Evolutionary conservation across 23 tunicate species (phyloP), one percentile per base, ranked within the genome.

Genomic region (Clavelina lepadiformis): DNA sequence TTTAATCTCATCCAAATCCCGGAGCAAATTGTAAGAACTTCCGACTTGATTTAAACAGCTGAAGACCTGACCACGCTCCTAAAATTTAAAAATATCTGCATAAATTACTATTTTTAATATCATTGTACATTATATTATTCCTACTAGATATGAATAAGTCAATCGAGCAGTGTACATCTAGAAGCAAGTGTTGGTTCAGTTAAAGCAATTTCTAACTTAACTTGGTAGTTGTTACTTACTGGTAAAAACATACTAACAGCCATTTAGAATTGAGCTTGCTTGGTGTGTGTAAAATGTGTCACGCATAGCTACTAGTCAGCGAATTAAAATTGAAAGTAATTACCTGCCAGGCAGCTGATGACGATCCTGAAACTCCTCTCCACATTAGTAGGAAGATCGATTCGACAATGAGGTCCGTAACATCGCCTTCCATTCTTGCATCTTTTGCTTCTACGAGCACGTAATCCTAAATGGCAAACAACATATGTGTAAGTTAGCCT

Each of bases 321-420:
- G 49, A 41, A 8, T 41, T 15, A 41, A 41, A 41, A 41, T 8
- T 8, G 49, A 41, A 41, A 41, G 13, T 41, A 41, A 11, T 41
- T 41, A 78, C 95, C 78, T 67, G 80, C 96, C 96, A 88, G 1
- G 82, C 21, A 15, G 56, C 65, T 20, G 29, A 32, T 2, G 68
- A 5, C 4, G 87, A 65, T 29, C 96, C 96, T 3, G 60, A 41
- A n/a, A 88, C 71, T 45, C 96, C 96, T 62, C 96, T 74, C 96
- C 96, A 88, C 73, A 80, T 80, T 38, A 80, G 35, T 1, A 88
- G 72, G 78, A 67, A 88, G 0, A 88, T 23, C 23, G 69, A 55
- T 60, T 79, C 86, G 11, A 64, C 61, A 0, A 76, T 73, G 38
- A 73, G 76, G 28, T 88, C 82, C 3, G 47, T 46, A n/a, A 86